Conservation (phyloP, 2,113 vertebrate genomes). For the Siniperca chuatsi region DNA sequence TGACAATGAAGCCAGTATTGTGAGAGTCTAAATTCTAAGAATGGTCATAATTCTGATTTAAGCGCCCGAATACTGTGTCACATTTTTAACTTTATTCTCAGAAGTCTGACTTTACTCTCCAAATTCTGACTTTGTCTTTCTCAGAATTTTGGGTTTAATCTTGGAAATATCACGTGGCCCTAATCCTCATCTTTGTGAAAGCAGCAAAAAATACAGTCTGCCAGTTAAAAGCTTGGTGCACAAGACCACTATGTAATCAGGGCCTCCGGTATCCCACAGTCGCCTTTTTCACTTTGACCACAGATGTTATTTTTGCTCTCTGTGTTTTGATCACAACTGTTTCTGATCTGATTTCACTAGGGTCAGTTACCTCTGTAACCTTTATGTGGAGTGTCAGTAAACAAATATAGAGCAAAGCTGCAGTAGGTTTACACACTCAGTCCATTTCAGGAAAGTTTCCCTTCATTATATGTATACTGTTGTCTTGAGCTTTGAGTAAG, state of each 20-base stretch:
- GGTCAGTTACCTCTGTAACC: conserved; percentile 54
- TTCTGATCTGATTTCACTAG: conserved; percentile 50
- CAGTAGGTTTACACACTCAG: conserved; percentile 19
- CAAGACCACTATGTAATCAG: conserved; percentile 68
- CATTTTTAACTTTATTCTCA: conserved; percentile 2
- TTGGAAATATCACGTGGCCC: conserved; percentile 32
- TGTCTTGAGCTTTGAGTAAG: background rate
- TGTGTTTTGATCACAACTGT: conserved; percentile 55
- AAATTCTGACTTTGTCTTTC: conserved; percentile 16
- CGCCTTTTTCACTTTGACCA: conserved; percentile 56
- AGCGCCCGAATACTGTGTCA: background rate
- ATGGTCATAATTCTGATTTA: background rate
- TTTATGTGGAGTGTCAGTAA: conserved; percentile 41
- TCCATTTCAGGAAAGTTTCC: conserved; percentile 10
- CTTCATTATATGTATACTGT: background rate
- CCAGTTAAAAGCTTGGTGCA: conserved; percentile 54
- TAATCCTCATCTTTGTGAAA: conserved; percentile 52
- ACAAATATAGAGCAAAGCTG: conserved; percentile 31
- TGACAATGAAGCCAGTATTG: background rate
- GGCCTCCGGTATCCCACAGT: conserved; percentile 54
- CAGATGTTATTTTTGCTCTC: conserved; percentile 69
- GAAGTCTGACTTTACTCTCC: background rate
- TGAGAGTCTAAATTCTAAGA: background rate
- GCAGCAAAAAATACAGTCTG: conserved; percentile 43
- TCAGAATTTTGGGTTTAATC: conserved; percentile 6